phyloP scores from a whole-genome alignment of 2,113 vertebrate species.

The Melanerpes aurifrons region DNA sequence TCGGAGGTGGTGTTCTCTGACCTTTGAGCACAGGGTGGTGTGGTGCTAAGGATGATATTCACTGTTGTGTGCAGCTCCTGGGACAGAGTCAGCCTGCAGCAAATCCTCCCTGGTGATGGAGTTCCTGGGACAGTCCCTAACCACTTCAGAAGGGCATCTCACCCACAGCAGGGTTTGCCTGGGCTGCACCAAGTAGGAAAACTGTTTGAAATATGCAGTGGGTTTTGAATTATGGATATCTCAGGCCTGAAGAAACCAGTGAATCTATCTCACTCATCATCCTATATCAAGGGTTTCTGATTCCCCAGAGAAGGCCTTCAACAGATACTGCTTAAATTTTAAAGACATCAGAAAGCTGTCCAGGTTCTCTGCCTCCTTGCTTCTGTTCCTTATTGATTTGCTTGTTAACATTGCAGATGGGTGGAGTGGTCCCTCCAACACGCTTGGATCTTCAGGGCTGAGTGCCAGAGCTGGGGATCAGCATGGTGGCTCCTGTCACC shows the following conservation, averaged over 20 bases:
- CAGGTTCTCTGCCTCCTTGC: neutral
- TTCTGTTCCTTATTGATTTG: neutral
- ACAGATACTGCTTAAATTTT: neutral
- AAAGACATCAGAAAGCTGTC: neutral
- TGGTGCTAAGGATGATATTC: neutral
- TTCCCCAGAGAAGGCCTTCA: neutral
- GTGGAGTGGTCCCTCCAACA: neutral
- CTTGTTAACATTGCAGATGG: neutral
- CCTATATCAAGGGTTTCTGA: neutral
- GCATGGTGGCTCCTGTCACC: fast-evolving
- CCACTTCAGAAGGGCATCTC: neutral
- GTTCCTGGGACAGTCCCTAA: neutral
- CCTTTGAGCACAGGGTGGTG: neutral
- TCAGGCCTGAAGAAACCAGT: neutral
- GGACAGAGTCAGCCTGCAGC: neutral
- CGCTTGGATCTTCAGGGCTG: fast-evolving
- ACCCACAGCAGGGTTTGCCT: neutral
- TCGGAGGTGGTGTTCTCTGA: neutral
- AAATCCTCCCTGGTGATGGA: neutral
- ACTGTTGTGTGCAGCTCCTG: fast-evolving
- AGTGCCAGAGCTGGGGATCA: fast-evolving
- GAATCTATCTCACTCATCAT: neutral
- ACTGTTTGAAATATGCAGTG: neutral
- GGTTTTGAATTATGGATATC: conserved; percentile 6
- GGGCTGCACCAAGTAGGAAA: neutral